A percentile compares a stretch with the other conserved stretches of the same genome.
Evolutionary conservation across 1,140 invertebrate genomes (phyloP).

Genomic region (Sipha flava): DNA sequence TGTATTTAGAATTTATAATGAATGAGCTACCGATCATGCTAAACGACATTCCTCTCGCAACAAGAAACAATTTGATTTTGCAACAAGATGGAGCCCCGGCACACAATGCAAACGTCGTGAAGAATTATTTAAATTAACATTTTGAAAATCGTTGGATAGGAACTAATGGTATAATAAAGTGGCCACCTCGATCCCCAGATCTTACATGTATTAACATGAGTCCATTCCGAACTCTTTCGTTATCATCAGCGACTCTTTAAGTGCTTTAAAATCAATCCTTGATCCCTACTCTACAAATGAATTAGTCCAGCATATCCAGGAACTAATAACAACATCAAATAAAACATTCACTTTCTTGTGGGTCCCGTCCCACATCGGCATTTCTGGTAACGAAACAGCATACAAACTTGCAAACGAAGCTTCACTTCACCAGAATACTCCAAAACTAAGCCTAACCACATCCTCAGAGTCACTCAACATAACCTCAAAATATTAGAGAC

Average conservation of each 20-base stretch:
- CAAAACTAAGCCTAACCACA: neutral
- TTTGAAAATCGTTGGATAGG: no score
- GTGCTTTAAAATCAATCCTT: neutral
- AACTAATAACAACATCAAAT: neutral
- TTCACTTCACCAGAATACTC: no score
- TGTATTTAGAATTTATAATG: no score
- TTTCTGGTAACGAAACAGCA: neutral
- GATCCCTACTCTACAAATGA: neutral
- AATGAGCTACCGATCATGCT: no score
- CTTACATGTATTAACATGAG: no score
- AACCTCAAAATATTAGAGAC: neutral
- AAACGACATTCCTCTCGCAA: no score
- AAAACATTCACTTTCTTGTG: neutral
- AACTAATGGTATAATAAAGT: no score
- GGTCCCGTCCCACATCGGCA: neutral
- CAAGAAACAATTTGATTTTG: no score
- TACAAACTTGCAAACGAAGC: neutral
- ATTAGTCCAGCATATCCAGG: neutral
- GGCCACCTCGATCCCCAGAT: no score
- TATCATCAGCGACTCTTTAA: neutral
- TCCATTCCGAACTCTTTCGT: neutral
- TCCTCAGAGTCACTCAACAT: neutral
- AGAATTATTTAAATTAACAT: no score
- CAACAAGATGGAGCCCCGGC: no score
- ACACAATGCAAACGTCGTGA: no score